Base-by-base conservation (phyloP, 2,797 vertebrate species). In the Oophaga sylvatica region DNA sequence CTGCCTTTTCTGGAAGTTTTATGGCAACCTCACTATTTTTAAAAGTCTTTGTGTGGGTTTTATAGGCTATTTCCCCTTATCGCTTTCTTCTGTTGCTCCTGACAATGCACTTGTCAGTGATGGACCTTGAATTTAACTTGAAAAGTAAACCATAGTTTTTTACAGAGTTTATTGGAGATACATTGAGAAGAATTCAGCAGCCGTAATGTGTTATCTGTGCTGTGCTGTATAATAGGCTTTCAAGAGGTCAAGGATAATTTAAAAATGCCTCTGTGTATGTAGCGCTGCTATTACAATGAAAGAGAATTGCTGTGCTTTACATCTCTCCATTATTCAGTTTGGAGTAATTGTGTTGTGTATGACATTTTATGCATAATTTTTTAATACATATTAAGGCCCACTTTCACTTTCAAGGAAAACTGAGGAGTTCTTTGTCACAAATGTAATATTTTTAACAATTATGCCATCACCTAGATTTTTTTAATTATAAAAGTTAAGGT, bases 111-210 rank as follows among this genome's bases (percentile, higher is more conserved):
- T 83, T 87, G 81, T 78, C 81, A 70, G 73, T 68, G 80, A 87
- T 65, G 73, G 87, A 84, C 81, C 81, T 79, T 87, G 87, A 84
- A 81, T 83, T 68, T 87, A 71, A 84, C 81, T 82, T 87, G 75
- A 78, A 83, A 87, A 80, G 81, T 83, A 71, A 87, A 71, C 75
- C 56, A n/a, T 63, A 71, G 65, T 84, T 31, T 70, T 80, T 29
- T 77, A 41, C n/a, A 71, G 35, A 78, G 76, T 63, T 65, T 84
- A 79, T 68, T 78, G 81, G 53, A 80, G 75, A 48, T 84, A 71
- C 45, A 59, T 73, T 29, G 53, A 84, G 76, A 71, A 76, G 57
- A 60, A 10, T 77, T 57, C 26, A 78, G 87, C 56, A 62, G 67
- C 87, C 80, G 76, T 48, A 80, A 84, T 84, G 76, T 80, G 29